phyloP scores from a whole-genome alignment of 2,888 invertebrate genomes.

The Drosophila anomalipes region DNA sequence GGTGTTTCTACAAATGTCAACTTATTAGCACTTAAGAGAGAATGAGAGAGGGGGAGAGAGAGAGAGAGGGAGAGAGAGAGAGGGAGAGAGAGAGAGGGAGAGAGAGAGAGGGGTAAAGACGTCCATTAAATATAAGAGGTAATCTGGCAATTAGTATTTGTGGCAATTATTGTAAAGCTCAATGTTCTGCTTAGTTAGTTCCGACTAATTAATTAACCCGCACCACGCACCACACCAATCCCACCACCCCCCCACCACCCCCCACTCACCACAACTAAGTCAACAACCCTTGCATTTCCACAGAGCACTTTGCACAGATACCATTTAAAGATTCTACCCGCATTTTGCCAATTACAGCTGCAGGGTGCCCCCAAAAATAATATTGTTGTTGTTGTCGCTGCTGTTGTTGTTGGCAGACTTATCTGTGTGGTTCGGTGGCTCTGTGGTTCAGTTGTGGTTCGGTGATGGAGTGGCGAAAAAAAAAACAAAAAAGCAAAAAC shows the following conservation, averaged over 20 bases:
- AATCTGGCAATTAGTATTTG: conserved; percentile 37
- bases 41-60: too few relatives aligned
- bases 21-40: background rate
- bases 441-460: conserved; percentile 16
- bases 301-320: conserved; percentile 1
- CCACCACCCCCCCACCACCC: background rate
- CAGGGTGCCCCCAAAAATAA: conserved; percentile 34
- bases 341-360: conserved; percentile 31
- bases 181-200: conserved; percentile 14
- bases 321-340: conserved; percentile 1
- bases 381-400: conserved; percentile 40
- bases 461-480: conserved; percentile 55
- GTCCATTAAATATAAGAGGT: conserved; percentile 28
- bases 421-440: conserved; percentile 33
- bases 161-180: conserved; percentile 28
- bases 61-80: background rate
- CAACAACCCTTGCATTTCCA: background rate
- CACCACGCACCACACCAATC: background rate
- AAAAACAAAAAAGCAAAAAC: conserved; percentile 46
- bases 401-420: conserved; percentile 15
- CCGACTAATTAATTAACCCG: background rate
- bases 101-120: background rate
- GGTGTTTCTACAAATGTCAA: background rate
- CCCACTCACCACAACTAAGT: background rate
- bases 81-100: background rate